A percentile compares a stretch with the other conserved stretches of the same genome.
Evolutionary conservation across 2,113 vertebrate genomes (phyloP).

Genomic region (Macrotus californicus): DNA sequence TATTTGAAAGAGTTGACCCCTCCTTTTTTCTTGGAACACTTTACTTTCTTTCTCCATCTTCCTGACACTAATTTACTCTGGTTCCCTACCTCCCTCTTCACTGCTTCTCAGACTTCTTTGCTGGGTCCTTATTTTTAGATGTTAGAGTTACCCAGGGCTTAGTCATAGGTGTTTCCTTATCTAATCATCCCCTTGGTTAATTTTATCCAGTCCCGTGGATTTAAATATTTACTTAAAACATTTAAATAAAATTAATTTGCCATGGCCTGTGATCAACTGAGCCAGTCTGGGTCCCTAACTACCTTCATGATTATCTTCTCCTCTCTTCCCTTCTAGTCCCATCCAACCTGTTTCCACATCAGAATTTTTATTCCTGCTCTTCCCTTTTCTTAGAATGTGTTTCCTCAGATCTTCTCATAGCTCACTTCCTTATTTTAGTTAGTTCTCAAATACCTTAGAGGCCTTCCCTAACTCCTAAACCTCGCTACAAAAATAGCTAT

Average conservation of each 20-base stretch:
- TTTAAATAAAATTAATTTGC: background rate
- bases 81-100: background rate
- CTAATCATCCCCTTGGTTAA: background rate
- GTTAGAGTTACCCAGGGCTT: background rate
- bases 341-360: fast-evolving
- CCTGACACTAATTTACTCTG: background rate
- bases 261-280: background rate
- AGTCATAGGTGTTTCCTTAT: background rate
- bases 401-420: background rate
- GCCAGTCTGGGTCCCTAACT: background rate
- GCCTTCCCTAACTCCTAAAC: background rate
- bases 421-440: background rate
- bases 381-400: background rate
- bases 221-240: background rate
- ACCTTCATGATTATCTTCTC: background rate
- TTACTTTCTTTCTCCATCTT: background rate
- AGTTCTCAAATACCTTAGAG: background rate
- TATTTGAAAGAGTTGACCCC: background rate
- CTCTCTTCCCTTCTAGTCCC: background rate
- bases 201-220: background rate
- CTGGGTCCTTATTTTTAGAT: background rate
- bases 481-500: background rate
- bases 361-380: background rate
- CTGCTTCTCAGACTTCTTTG: no score
- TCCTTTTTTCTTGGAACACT: background rate